Evolutionary conservation across 2,888 invertebrate genomes (phyloP), one percentile per base, ranked within the genome.

Genomic region (Brenthis ino): DNA sequence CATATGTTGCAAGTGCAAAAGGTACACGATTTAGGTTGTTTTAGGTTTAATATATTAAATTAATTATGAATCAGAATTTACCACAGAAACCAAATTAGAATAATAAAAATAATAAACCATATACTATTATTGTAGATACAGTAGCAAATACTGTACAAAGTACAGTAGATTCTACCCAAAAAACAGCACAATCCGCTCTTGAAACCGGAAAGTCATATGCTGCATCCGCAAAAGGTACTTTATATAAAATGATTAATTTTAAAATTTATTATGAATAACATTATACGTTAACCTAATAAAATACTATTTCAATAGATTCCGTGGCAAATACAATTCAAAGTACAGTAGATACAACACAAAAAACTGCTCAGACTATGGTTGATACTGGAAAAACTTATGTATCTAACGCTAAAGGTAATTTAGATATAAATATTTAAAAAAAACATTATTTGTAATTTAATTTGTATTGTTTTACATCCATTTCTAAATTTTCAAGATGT

Each of bases 351-450:
- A 74, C 71, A 54, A 77, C 84, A 33, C 83, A 83, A 75, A 82
- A 81, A 70, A 79, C 80, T 6, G 84, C 84, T 24, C 80, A 83
- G 63, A 77, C 82, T 47, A 84, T 84, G 6, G 75, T 81, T 47
- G 80, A 78, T 64, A 70, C 75, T 53, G 75, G 78, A 57, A 77
- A 79, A 74, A 69, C 71, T 48, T 74, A 72, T 69, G 77, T 76
- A 55, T 77, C 78, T 64, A 76, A 75, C 70, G 81, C 82, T 4
- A 82, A 82, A 76, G 77, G 77, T 78, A 75, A 63, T 53, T 53
- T 16, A 53, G 16, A 8, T 0, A 3, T n/a, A 0, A 53, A 11
- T 43, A 43, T 43, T 11, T 11, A 43, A 43, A 43, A 43, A 43
- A 8, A 11, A 11, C 8, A 43, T 43, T 11, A 43, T 43, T 11